Evolutionary conservation across 2,113 vertebrate genomes (phyloP), one percentile per base, ranked within the genome.

Genomic region (Sinosuthora webbiana): DNA sequence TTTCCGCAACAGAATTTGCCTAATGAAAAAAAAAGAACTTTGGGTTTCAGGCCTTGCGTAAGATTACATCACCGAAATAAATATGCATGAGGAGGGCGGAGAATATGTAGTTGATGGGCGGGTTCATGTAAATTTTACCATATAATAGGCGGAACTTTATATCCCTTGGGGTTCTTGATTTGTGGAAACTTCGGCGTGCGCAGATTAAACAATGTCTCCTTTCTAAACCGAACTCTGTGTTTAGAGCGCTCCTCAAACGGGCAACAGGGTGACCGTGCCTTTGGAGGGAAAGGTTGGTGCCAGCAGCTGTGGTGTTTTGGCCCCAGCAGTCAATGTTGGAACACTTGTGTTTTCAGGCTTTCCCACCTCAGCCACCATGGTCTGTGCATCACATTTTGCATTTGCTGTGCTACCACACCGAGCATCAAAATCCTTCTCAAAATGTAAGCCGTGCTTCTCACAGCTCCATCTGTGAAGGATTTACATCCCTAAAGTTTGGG

Each of bases 391-490:
- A 13, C 35, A n/a, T n/a, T n/a, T n/a, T n/a, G n/a, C n/a, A n/a
- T n/a, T 39, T n/a, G 19, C 67, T 80, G 31, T 0, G 0, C 30
- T 56, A 6, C 19, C 2, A 11, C 2, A 1, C 33, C 2, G 0
- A 35, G 23, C 52, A 28, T 39, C 60, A 59, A 75, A 82, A 45
- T 53, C 45, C 39, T 82, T 59, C 77, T 22, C n/a, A 39, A 41
- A 60, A 60, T 15, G 13, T 30, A 19, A 64, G 41, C 22, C 12
- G 22, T 50, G 44, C 18, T 67, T 30, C 28, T 68, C 45, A 27
- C 18, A 37, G 53, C 53, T 60, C 6, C 19, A 52, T 44, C 33
- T 6, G 0, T 15, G 18, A 18, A 77, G 27, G 7, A 68, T 53
- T 60, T 39, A 39, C 19, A 44, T 33, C 27, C 27, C 45, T 53